Base-by-base conservation (phyloP, 2,797 vertebrate species). In the Sus cebifrons region DNA sequence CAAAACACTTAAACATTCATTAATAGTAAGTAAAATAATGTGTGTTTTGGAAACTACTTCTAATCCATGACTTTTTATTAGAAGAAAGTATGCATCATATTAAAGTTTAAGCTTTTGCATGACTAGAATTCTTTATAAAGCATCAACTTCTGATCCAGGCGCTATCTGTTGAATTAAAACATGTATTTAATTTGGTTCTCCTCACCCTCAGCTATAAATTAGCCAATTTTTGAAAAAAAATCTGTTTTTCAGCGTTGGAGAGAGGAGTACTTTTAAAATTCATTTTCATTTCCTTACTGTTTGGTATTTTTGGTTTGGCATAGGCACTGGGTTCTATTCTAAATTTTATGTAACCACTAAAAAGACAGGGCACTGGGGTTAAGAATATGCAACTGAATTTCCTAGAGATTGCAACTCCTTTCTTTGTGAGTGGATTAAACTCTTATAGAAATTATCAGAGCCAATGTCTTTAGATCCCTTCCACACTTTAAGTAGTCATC, bases 101-200 rank as follows among this genome's bases (percentile, higher is more conserved):
- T 92, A 40, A 86, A 86, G 5, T 78, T 88, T 94, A 68, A 82
- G 21, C 25, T 78, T 96, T 90, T 93, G 54, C 11, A 23, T 86
- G 58, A 49, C 68, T 85, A 75, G 54, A 58, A 86, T 15, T 94
- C 65, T 44, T 93, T 79, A 83, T 40, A 44, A 32, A 88, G 17
- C 27, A 49, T 49, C 16, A 54, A 23, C 62, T 44, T 88, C 40
- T 81, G 44, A 83, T 15, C 84, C 21, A 49, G 62, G 54, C 36
- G 94, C 44, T 49, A 73, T 27, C 20, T 86, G 27, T 44, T 87
- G 49, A 87, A 81, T 85, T 94, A 89, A 97, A 96, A 78, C 5
- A 85, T 70, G 18, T 20, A 27, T 77, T 82, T 54, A 94, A 71
- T 83, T 93, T 89, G 74, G 1, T 88, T 93, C 25, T 29, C 79